These are phyloP conservation scores for Sinocyclocheilus rhinocerous DNA, from an alignment of 2,113 vertebrate species.

Conservation along the genomic window DNA sequence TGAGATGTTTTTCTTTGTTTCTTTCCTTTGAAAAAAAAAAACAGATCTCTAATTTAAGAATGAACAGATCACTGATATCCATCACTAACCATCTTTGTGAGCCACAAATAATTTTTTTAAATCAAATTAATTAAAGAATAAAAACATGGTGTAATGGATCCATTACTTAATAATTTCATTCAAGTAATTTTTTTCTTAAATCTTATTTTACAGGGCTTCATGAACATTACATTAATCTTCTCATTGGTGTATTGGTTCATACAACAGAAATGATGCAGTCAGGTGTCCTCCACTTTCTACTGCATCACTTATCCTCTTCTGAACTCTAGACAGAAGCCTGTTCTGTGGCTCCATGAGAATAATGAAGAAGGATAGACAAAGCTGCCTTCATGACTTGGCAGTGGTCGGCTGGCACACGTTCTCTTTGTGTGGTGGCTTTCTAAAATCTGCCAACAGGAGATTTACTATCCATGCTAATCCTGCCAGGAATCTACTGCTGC, in stretches of 20 bases:
- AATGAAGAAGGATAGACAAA: slow-evolving; percentile 63
- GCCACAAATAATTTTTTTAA: not conserved
- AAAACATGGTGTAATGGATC: not conserved
- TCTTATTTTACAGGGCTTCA: not conserved
- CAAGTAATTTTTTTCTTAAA: not conserved
- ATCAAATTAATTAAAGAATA: not conserved
- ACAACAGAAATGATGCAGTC: not conserved
- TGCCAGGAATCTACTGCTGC: slow-evolving; percentile 66
- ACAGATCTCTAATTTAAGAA: not conserved
- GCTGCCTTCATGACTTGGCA: slow-evolving; percentile 64
- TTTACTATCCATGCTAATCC: slow-evolving; percentile 71
- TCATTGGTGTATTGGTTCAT: not conserved
- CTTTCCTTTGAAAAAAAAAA: not conserved
- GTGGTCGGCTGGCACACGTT: slow-evolving; percentile 54
- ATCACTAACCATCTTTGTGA: not conserved
- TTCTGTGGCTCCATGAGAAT: slow-evolving; percentile 3
- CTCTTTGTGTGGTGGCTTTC: slow-evolving; percentile 63
- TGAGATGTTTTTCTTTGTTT: not conserved
- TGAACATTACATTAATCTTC: not conserved
- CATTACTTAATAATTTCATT: not conserved
- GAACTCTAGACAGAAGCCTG: not conserved
- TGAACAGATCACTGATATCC: not conserved
- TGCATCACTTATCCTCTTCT: not conserved
- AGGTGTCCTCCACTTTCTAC: not conserved
- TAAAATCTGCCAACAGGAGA: slow-evolving; percentile 65